Percentiles rank a stretch among this genome's conserved stretches.
phyloP scores from a whole-genome alignment of 2,113 vertebrate genomes.

The Spheniscus mendiculus region DNA sequence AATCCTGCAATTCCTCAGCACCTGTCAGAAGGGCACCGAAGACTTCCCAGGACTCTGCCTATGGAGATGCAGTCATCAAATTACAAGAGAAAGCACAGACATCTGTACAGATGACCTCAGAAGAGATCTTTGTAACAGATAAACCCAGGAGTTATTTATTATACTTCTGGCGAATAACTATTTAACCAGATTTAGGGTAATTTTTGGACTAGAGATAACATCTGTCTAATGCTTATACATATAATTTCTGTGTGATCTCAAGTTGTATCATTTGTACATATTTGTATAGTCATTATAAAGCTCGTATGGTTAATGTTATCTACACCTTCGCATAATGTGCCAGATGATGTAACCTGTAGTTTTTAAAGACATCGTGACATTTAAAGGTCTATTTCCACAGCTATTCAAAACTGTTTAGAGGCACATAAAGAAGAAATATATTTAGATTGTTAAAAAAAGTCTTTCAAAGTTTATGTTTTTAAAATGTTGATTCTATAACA shows the following conservation, averaged over 20 bases:
- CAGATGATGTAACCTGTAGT: neutral
- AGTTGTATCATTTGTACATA: constrained; percentile 22
- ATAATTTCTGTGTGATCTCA: constrained; percentile 43
- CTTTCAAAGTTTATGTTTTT: constrained; percentile 34
- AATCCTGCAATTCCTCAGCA: constrained; percentile 38
- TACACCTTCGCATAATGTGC: neutral
- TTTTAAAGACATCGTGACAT: constrained; percentile 5
- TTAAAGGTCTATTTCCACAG: constrained; percentile 46
- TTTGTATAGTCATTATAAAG: constrained; percentile 30
- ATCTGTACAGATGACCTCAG: constrained; percentile 44
- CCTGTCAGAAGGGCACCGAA: constrained; percentile 29
- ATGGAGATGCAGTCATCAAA: constrained; percentile 19
- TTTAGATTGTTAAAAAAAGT: neutral
- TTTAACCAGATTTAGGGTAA: constrained; percentile 34
- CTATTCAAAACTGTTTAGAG: constrained; percentile 45
- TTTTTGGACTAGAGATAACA: constrained; percentile 23
- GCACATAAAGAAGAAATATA: constrained; percentile 39
- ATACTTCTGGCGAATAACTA: constrained; percentile 12
- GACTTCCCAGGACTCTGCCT: constrained; percentile 1
- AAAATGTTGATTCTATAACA: neutral
- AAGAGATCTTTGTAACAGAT: constrained; percentile 48
- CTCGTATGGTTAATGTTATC: constrained; percentile 23
- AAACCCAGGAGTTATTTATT: constrained; percentile 54
- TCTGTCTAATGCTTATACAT: constrained; percentile 25
- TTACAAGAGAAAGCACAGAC: constrained; percentile 40